Percentiles rank a stretch among this genome's conserved stretches.
phyloP scores from a whole-genome alignment of 2,797 vertebrate species.

The Taeniopygia guttata region DNA sequence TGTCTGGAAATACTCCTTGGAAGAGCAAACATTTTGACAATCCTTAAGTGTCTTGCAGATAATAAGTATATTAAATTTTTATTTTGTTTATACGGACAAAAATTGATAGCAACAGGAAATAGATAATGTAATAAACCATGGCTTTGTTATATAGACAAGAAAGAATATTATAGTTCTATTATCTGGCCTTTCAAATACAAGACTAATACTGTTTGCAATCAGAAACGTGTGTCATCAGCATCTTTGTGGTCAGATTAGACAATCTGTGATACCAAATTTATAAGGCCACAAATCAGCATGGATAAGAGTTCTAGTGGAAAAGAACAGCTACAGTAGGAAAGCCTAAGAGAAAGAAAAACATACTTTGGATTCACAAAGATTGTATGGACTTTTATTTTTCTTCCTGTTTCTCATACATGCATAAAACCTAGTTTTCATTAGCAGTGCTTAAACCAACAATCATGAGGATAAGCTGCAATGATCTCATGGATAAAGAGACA shows the following conservation, averaged over 20 bases:
- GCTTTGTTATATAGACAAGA: neutral
- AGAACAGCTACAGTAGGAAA: neutral
- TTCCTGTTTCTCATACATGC: neutral
- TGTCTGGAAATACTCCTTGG: neutral
- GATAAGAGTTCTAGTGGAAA: neutral
- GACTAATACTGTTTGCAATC: neutral
- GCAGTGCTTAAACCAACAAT: neutral
- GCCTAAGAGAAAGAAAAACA: neutral
- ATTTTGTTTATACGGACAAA: conserved; percentile 32
- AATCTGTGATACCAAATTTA: neutral
- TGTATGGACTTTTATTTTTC: neutral
- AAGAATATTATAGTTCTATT: neutral
- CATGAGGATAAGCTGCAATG: neutral
- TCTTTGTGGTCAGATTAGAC: neutral
- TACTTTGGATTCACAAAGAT: neutral
- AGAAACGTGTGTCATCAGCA: conserved; percentile 8
- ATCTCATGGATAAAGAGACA: neutral
- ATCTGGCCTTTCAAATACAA: conserved; percentile 4
- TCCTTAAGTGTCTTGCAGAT: neutral
- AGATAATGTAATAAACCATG: neutral
- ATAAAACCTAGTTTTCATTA: neutral
- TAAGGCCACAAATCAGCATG: neutral
- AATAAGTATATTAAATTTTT: neutral
- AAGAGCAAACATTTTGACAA: neutral
- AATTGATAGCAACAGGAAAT: conserved; percentile 10